A percentile compares a stretch with the other conserved stretches of the same genome.
Evolutionary conservation across 2,888 invertebrate genomes (phyloP).

Genomic region (Bombylius major): DNA sequence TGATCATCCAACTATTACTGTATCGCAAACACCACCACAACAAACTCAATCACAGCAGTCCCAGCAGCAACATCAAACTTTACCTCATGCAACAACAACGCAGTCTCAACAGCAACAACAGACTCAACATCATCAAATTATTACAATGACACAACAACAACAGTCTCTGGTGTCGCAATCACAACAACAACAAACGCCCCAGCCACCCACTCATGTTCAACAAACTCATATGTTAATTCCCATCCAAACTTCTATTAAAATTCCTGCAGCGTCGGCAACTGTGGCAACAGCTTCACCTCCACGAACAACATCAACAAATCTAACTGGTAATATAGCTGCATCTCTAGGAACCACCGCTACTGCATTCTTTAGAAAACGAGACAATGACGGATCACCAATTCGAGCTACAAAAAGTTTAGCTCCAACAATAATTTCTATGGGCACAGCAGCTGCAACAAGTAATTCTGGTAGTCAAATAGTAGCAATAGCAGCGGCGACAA

Average conservation of each 20-base stretch:
- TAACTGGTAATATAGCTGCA: constrained; percentile 14
- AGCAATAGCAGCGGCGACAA: constrained; percentile 1
- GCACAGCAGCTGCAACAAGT: not conserved
- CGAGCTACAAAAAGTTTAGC: constrained; percentile 51
- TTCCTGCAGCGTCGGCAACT: constrained; percentile 1
- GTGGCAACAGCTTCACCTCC: constrained; percentile 7
- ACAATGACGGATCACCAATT: constrained; percentile 55
- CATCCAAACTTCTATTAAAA: constrained; percentile 18
- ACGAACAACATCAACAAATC: constrained; percentile 43
- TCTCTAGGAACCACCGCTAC: constrained; percentile 21
- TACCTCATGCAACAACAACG: not conserved
- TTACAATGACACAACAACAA: constrained; percentile 25
- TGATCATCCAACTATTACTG: not conserved
- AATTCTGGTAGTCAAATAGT: not conserved
- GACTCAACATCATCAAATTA: constrained; percentile 14
- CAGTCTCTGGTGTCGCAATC: constrained; percentile 20
- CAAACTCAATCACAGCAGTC: constrained; percentile 11
- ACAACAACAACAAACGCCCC: not conserved
- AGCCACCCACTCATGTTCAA: not conserved
- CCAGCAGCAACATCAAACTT: not conserved
- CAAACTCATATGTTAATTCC: constrained; percentile 31
- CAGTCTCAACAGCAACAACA: not conserved
- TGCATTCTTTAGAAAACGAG: constrained; percentile 73
- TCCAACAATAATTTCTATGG: constrained; percentile 32
- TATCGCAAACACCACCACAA: constrained; percentile 1